These are phyloP conservation scores for Platichthys stellatus DNA, from an alignment of 2,113 vertebrate species.

Conservation along the genomic window DNA sequence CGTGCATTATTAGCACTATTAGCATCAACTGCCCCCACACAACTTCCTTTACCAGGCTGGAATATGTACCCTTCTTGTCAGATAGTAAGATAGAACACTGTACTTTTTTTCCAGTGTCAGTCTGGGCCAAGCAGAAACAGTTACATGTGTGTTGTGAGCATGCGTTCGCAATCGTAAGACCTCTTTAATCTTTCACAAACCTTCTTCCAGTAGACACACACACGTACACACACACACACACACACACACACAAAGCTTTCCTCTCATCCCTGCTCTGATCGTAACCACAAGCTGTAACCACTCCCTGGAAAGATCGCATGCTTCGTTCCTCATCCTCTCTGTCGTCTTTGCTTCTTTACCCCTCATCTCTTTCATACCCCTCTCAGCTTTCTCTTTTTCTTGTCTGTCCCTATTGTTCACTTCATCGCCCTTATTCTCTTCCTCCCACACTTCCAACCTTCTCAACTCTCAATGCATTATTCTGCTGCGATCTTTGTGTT, in stretches of 20 bases:
- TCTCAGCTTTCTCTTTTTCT: background rate
- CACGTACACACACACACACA: background rate
- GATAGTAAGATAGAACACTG: conserved; percentile 12
- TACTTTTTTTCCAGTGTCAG: conserved; percentile 26
- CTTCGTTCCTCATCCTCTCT: conserved; percentile 41
- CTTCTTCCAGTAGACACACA: background rate
- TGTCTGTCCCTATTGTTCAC: conserved; percentile 1
- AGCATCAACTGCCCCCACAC: conserved; percentile 6
- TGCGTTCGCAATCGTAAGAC: conserved; percentile 14
- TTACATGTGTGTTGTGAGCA: conserved; percentile 10
- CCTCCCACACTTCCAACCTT: background rate
- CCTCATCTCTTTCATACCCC: conserved; percentile 9
- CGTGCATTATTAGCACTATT: conserved; percentile 53
- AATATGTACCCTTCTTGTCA: conserved; percentile 41
- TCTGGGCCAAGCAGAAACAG: conserved; percentile 10
- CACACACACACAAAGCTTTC: conserved; percentile 4
- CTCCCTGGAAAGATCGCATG: conserved; percentile 21
- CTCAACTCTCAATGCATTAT: background rate
- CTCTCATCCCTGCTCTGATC: conserved; percentile 45
- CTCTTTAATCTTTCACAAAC: conserved; percentile 66
- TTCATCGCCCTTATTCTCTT: background rate
- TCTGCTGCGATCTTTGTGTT: background rate
- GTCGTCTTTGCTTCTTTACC: conserved; percentile 18
- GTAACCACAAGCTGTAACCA: conserved; percentile 32
- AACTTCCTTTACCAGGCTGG: conserved; percentile 18